Base-by-base conservation (phyloP, 2,888 invertebrate genomes). In the Agriopis marginaria region DNA sequence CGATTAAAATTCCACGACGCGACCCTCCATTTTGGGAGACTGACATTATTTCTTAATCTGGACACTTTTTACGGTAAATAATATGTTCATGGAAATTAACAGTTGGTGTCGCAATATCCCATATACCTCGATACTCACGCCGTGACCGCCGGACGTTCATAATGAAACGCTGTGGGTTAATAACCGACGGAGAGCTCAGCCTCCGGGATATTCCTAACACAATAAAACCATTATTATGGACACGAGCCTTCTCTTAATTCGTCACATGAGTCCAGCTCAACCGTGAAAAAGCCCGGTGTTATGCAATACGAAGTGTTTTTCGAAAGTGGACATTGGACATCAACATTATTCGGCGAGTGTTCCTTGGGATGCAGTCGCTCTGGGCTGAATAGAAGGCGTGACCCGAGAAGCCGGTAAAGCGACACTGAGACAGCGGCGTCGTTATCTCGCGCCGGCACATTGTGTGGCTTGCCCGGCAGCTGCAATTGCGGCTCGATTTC, bases 141-240 rank as follows among this genome's bases (percentile, higher is more conserved):
- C 88, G 88, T 89, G 87, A 86, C 90, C 84, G 80, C 85, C 90
- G 93, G 92, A 93, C 87, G 86, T 81, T 80, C 76, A 76, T 89
- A 90, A 91, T 92, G 88, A 87, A 70, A 83, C 81, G 80, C 77
- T 82, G 81, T 81, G 80, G 89, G 88, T 89, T 92, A 92, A 90
- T 87, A 90, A 90, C 92, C 88, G 87, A 79, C 87, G 77, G 69
- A 76, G 76, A 79, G 79, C 76, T 72, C 75, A 74, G 79, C 77
- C 79, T 79, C 81, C 82, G 81, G 83, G 83, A 86, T 86, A 84
- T 83, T 82, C 82, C 81, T 86, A 86, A 86, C 83, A 86, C 81
- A 86, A 86, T 86, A 84, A 84, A 84, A 68, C 68, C 50, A 72
- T 74, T 62, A 74, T 72, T 69, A 72, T 66, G 69, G 65, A 63